Percentiles rank a stretch among this genome's conserved stretches.
phyloP scores from a whole-genome alignment of 2,113 vertebrate species.

The Microtus pennsylvanicus region DNA sequence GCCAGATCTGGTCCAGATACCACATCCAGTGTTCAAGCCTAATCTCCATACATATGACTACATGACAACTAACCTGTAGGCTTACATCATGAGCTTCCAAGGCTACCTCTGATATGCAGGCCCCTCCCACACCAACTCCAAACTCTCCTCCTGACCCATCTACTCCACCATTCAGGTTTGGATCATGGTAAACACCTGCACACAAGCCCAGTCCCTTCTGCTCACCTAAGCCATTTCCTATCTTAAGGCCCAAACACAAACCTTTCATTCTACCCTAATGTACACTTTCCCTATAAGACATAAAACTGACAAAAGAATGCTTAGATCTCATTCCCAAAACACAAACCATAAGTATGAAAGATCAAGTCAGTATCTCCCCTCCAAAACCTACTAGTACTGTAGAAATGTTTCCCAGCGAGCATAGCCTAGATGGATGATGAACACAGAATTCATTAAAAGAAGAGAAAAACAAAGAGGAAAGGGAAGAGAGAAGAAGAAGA shows the following conservation, averaged over 20 bases:
- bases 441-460: neutral
- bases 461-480: neutral
- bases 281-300: neutral
- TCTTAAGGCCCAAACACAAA: neutral
- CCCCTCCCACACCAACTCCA: neutral
- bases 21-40: neutral
- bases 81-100: neutral
- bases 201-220: neutral
- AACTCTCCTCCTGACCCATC: neutral
- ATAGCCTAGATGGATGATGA: neutral
- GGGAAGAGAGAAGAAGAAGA: too few relatives aligned
- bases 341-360: neutral
- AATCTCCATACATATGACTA: neutral
- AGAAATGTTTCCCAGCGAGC: neutral
- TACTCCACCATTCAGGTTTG: neutral
- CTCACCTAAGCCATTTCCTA: neutral
- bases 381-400: neutral
- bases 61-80: neutral
- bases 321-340: neutral
- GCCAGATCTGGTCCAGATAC: neutral
- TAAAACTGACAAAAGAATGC: neutral
- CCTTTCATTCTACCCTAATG: neutral
- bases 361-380: neutral
- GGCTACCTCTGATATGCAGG: neutral
- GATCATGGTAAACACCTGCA: neutral